phyloP scores from a whole-genome alignment of 1,140 invertebrate genomes.

The Macrosteles quadrilineatus region DNA sequence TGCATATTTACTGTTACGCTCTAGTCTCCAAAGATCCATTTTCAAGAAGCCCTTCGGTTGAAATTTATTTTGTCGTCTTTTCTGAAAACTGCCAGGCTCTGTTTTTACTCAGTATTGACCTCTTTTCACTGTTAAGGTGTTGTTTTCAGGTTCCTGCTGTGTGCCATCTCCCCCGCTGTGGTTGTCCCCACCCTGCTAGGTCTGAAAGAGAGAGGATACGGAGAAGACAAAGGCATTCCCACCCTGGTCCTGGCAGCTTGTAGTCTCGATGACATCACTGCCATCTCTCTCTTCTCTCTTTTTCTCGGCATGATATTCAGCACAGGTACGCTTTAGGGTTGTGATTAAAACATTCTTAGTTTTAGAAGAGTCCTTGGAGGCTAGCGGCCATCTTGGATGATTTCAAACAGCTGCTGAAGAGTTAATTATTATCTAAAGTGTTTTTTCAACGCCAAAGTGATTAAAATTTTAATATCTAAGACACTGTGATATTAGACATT shows the following conservation, averaged over 20 bases:
- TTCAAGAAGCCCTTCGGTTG: too few relatives aligned
- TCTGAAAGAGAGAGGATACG: conserved; percentile 64
- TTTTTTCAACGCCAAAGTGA: not conserved
- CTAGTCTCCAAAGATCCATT: too few relatives aligned
- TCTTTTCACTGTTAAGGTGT: too few relatives aligned
- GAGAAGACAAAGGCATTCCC: conserved; percentile 71
- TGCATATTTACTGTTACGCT: too few relatives aligned
- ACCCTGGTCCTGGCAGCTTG: conserved; percentile 77
- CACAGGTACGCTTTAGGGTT: conserved; percentile 48
- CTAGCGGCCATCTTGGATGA: not conserved
- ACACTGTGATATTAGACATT: too few relatives aligned
- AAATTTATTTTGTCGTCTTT: too few relatives aligned
- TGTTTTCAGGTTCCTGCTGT: conserved; percentile 50
- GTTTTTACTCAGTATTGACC: too few relatives aligned
- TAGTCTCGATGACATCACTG: conserved; percentile 76
- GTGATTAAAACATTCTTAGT: not conserved
- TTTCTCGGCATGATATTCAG: conserved; percentile 60
- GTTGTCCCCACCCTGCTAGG: conserved; percentile 70
- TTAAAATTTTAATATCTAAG: not conserved
- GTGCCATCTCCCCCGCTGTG: conserved; percentile 76
- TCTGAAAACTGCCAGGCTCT: too few relatives aligned
- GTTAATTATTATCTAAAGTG: not conserved
- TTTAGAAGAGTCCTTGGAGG: too few relatives aligned
- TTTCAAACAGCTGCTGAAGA: too few relatives aligned
- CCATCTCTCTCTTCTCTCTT: conserved; percentile 73